These are phyloP conservation scores for Brachyopa scutellaris DNA, from an alignment of 2,888 invertebrate species.

Conservation along the genomic window DNA sequence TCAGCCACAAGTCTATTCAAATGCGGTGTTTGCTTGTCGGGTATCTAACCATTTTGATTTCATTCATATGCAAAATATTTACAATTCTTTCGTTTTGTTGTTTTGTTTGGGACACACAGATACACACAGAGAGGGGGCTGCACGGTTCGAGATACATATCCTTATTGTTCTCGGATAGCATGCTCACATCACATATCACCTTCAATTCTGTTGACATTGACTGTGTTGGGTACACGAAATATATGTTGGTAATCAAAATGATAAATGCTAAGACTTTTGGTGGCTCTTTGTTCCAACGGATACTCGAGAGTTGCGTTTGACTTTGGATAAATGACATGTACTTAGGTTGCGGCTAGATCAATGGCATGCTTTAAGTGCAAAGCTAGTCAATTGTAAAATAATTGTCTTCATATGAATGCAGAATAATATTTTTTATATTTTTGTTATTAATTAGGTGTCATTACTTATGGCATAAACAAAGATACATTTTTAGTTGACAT, in stretches of 20 bases:
- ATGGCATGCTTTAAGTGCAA: slow-evolving; percentile 45
- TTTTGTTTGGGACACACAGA: slow-evolving; percentile 39
- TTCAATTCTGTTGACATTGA: slow-evolving; percentile 59
- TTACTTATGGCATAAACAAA: slow-evolving; percentile 23
- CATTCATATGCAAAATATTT: slow-evolving; percentile 72
- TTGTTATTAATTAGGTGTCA: slow-evolving; percentile 52
- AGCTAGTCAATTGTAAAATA: slow-evolving; percentile 69
- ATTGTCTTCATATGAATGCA: slow-evolving; percentile 50
- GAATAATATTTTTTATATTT: slow-evolving; percentile 4
- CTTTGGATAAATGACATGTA: slow-evolving; percentile 48
- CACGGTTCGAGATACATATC: neutral
- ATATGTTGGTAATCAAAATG: slow-evolving; percentile 69
- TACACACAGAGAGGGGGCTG: slow-evolving; percentile 1
- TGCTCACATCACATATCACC: slow-evolving; percentile 43
- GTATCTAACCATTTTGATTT: slow-evolving; percentile 44
- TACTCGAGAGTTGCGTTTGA: slow-evolving; percentile 26
- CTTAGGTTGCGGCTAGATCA: slow-evolving; percentile 63
- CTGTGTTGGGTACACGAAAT: slow-evolving; percentile 46
- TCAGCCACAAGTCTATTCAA: slow-evolving; percentile 70
- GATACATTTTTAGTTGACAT: no score
- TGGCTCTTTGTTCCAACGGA: slow-evolving; percentile 45
- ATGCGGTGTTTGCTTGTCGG: slow-evolving; percentile 20
- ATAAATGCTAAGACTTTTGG: slow-evolving; percentile 51
- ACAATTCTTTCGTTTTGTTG: slow-evolving; percentile 21
- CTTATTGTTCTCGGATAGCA: slow-evolving; percentile 48